Conservation (phyloP, 2,797 vertebrate species). For the Psittacula echo region DNA sequence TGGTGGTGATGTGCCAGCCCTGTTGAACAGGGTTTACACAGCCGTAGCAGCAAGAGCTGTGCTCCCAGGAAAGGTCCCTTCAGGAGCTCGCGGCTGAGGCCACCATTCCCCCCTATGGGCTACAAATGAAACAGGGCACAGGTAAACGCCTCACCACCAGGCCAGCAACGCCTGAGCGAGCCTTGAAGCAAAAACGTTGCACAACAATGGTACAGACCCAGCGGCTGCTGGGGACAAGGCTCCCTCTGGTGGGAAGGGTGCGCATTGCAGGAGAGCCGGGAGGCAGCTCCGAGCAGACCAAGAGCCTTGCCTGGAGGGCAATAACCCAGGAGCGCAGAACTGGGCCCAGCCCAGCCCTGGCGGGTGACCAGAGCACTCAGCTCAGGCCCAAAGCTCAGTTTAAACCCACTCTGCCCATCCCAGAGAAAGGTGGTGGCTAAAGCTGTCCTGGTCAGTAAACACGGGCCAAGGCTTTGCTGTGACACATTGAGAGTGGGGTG, state of each 20-base stretch:
- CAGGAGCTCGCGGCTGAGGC: accelerated
- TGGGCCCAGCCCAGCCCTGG: background rate
- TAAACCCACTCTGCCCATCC: accelerated
- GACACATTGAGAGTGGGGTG: accelerated
- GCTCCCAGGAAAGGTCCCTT: background rate
- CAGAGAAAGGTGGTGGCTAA: background rate
- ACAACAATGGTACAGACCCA: accelerated
- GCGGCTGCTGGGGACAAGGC: background rate
- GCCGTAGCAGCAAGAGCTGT: accelerated
- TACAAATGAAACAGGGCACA: background rate
- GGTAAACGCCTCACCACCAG: accelerated
- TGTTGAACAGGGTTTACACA: accelerated
- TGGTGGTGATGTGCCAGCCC: accelerated
- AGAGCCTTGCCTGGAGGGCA: background rate
- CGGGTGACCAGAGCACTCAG: background rate
- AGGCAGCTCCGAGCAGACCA: background rate
- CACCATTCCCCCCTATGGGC: accelerated
- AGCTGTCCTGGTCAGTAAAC: background rate
- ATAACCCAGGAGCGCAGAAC: accelerated
- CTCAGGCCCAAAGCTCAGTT: accelerated
- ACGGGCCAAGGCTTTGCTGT: accelerated
- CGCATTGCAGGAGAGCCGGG: background rate
- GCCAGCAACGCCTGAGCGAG: background rate
- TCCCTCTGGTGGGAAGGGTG: constrained; percentile 25
- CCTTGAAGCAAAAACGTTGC: accelerated